phyloP scores from a whole-genome alignment of 2,888 invertebrate species.

The Catocala sponsa region DNA sequence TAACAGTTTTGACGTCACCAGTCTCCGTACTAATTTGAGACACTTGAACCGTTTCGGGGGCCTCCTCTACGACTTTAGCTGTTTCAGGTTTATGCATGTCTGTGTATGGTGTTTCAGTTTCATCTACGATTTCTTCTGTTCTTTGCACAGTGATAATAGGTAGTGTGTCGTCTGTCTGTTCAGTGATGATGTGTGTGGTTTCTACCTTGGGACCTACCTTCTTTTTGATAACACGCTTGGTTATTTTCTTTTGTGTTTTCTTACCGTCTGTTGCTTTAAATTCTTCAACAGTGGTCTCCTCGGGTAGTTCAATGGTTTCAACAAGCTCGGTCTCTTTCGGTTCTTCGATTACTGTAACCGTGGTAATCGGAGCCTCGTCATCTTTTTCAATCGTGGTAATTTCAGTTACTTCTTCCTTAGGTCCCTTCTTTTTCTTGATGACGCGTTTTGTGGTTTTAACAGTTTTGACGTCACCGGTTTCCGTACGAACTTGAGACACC shows the following conservation, averaged over 20 bases:
- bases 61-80: slow-evolving; percentile 23
- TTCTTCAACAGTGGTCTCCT: slow-evolving; percentile 58
- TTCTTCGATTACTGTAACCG: slow-evolving; percentile 21
- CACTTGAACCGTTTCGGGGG: slow-evolving; percentile 47
- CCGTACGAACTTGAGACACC: slow-evolving; percentile 19
- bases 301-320: slow-evolving; percentile 58
- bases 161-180: slow-evolving; percentile 23
- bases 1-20: slow-evolving; percentile 43
- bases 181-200: slow-evolving; percentile 28
- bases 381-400: slow-evolving; percentile 45
- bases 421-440: slow-evolving; percentile 51
- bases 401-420: slow-evolving; percentile 45
- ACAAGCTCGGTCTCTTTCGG: slow-evolving; percentile 15
- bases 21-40: slow-evolving; percentile 18
- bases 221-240: slow-evolving; percentile 58
- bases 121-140: slow-evolving; percentile 28
- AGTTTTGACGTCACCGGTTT: slow-evolving; percentile 15
- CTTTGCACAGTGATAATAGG: slow-evolving; percentile 31
- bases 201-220: slow-evolving; percentile 47
- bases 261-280: slow-evolving; percentile 31
- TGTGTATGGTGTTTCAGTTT: slow-evolving; percentile 17
- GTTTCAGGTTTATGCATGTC: slow-evolving; percentile 23
- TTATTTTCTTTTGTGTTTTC: slow-evolving; percentile 38
- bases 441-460: slow-evolving; percentile 28
- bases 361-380: slow-evolving; percentile 45